A percentile compares a stretch with the other conserved stretches of the same genome.
These are phyloP conservation scores for Microcebus murinus DNA, from an alignment of 2,113 vertebrate genomes.

Conservation along the genomic window DNA sequence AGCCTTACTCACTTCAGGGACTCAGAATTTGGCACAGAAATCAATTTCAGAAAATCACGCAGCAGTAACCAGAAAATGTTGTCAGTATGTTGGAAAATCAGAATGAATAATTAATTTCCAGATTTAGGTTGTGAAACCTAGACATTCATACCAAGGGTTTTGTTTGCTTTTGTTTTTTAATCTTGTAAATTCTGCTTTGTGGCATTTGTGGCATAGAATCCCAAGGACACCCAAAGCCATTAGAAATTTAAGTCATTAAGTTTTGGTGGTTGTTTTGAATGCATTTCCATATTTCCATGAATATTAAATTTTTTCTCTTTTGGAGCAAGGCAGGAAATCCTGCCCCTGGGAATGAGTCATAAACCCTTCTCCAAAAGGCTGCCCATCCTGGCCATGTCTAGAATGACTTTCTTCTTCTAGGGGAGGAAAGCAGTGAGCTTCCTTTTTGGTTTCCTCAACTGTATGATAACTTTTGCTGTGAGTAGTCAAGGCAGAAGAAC, in stretches of 20 bases:
- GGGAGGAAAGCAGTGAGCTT: background rate
- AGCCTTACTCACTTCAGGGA: conserved; percentile 25
- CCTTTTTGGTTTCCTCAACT: background rate
- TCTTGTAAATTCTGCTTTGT: background rate
- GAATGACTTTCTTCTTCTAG: background rate
- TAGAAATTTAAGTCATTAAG: background rate
- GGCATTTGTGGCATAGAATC: background rate
- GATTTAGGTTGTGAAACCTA: background rate
- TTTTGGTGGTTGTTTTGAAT: conserved; percentile 13
- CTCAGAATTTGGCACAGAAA: conserved; percentile 48
- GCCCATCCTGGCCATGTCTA: background rate
- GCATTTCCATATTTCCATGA: background rate
- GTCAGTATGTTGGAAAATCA: conserved; percentile 61
- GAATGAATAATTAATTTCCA: conserved; percentile 44
- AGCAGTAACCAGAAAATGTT: conserved; percentile 46
- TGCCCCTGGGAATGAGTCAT: background rate
- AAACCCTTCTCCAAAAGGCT: background rate
- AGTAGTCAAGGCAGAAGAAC: background rate
- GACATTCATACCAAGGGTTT: background rate
- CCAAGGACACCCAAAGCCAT: background rate
- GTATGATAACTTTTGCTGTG: background rate
- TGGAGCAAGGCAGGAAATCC: background rate
- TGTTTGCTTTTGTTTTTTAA: background rate
- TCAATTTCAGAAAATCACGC: conserved; percentile 60
- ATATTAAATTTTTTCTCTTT: background rate